Evolutionary conservation across 1,140 invertebrate genomes (phyloP).

Genomic region (Planococcus citri): DNA sequence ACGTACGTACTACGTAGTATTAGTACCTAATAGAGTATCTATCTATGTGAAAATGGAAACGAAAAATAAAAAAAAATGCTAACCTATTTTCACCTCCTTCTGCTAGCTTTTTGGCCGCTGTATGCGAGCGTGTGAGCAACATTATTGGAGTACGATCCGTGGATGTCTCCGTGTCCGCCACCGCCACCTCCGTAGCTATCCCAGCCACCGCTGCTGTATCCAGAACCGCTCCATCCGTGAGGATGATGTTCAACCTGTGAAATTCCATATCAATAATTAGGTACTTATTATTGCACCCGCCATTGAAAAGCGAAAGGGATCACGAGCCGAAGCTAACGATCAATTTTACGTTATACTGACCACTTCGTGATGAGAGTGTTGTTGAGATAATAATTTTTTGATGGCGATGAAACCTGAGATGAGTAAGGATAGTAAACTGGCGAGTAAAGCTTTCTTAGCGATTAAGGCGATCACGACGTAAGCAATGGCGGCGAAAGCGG

Average conservation of each 20-base stretch:
- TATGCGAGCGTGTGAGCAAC: constrained; percentile 32
- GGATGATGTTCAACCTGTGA: constrained; percentile 21
- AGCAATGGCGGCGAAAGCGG: constrained; percentile 39
- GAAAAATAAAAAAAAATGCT: neutral
- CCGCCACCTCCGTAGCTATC: constrained; percentile 28
- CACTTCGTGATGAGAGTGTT: constrained; percentile 29
- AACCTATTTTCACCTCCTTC: constrained; percentile 30
- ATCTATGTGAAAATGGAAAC: too few species aligned
- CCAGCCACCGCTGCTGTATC: constrained; percentile 27
- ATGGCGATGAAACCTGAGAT: constrained; percentile 46
- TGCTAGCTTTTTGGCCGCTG: constrained; percentile 30
- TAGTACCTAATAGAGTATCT: too few species aligned
- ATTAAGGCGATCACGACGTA: constrained; percentile 46
- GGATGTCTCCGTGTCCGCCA: constrained; percentile 28
- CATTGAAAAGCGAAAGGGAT: neutral
- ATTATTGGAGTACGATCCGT: constrained; percentile 31
- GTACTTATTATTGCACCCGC: too few species aligned
- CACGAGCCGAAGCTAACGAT: neutral
- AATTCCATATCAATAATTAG: neutral
- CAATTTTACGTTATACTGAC: constrained; percentile 21
- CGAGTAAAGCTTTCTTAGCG: constrained; percentile 52
- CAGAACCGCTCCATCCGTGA: constrained; percentile 26
- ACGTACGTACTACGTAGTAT: too few species aligned
- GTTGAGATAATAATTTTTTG: constrained; percentile 37
- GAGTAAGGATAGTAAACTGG: constrained; percentile 46